Conservation (phyloP, 2,113 vertebrate species). For the Herpetotheres cachinnans region DNA sequence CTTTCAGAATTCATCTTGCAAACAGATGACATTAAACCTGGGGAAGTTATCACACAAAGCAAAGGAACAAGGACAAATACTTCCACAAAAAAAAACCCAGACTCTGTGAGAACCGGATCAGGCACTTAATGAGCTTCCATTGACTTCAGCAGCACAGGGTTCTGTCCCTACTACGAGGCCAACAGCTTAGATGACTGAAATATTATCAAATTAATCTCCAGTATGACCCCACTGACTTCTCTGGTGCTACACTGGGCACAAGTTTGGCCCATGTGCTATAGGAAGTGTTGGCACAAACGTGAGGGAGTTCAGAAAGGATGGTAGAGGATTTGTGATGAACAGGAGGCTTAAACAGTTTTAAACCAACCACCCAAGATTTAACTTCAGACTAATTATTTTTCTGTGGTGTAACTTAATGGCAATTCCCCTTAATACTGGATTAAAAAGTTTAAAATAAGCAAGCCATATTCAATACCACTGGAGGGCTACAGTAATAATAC, state of each 20-base stretch:
- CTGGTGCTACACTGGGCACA: not conserved
- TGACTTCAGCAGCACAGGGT: not conserved
- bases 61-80: not conserved
- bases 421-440: conserved; percentile 44
- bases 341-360: conserved; percentile 17
- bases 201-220: not conserved
- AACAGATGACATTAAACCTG: not conserved
- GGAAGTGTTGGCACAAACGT: not conserved
- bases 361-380: not conserved
- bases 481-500: not conserved
- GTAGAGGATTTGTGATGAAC: not conserved
- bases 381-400: not conserved
- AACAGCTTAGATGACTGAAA: not conserved
- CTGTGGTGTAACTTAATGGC: not conserved
- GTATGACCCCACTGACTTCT: not conserved
- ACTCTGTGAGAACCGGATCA: not conserved
- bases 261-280: not conserved
- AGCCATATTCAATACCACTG: not conserved
- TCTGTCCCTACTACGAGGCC: not conserved
- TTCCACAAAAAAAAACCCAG: not conserved
- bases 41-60: not conserved
- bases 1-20: not conserved
- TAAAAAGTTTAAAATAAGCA: conserved; percentile 24
- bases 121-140: not conserved
- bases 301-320: not conserved